Percentiles rank a stretch among this genome's conserved stretches.
phyloP scores from a whole-genome alignment of 2,113 vertebrate genomes.

The Hippoglossus stenolepis region DNA sequence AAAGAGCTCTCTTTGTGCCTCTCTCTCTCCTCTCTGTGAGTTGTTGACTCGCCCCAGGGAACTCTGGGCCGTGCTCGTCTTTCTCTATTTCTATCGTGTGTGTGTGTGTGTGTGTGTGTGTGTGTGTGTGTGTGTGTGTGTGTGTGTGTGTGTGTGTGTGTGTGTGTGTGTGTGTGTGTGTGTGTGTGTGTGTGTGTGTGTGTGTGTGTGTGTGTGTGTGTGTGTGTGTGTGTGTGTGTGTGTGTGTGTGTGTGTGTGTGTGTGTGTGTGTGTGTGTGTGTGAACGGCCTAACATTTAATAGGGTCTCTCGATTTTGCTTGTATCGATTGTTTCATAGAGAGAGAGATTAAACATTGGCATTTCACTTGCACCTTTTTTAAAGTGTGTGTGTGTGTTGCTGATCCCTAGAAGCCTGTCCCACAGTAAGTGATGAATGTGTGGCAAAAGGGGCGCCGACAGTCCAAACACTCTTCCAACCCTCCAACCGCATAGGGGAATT shows the following conservation, averaged over 20 bases:
- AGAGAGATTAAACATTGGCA: constrained; percentile 21
- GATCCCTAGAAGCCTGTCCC: constrained; percentile 16
- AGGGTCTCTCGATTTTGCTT: constrained; percentile 25
- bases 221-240: constrained; percentile 8
- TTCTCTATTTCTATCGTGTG: constrained; percentile 47
- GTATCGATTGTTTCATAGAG: constrained; percentile 37
- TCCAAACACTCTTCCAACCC: constrained; percentile 43
- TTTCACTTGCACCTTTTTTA: constrained; percentile 39
- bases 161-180: too few relatives aligned
- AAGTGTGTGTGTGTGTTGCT: constrained; percentile 2
- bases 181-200: background rate
- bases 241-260: background rate
- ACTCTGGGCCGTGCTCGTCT: constrained; percentile 39
- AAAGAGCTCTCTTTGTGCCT: constrained; percentile 58
- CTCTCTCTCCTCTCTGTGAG: constrained; percentile 26
- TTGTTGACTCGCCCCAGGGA: constrained; percentile 57
- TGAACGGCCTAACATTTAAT: constrained; percentile 30
- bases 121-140: constrained; percentile 10
- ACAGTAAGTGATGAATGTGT: constrained; percentile 68
- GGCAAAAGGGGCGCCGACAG: constrained; percentile 55
- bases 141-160: background rate
- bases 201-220: background rate
- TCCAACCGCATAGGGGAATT: constrained; percentile 39
- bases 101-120: background rate
- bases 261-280: background rate